Base-by-base conservation (phyloP, 2,888 invertebrate genomes). In the Amphiduros pacificus region DNA sequence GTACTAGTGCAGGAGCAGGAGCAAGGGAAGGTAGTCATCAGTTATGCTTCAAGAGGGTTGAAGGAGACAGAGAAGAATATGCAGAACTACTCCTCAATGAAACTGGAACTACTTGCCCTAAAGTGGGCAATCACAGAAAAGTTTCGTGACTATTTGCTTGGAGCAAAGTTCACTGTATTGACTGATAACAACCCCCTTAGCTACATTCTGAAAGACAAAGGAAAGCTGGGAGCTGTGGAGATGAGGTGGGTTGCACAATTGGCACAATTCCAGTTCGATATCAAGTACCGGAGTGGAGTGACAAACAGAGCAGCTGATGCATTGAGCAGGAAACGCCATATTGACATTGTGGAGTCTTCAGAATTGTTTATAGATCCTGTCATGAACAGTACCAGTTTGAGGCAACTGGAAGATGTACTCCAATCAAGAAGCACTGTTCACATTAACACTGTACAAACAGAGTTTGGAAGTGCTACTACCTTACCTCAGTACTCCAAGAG, bases 21-120 rank as follows among this genome's bases (percentile, higher is more conserved):
- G 5, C 26, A 36, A 14, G 17, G 22, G n/a, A 48, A 60, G 27
- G 14, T 20, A 17, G 59, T 62, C 11, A 52, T 63, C 2, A 41
- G 51, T 24, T 63, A 63, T 28, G 48, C 20, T 9, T 58, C 58
- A 27, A n/a, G 50, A 20, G 40, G 28, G 2, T 49, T 63, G n/a
- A 27, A 22, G 3, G 14, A 27, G 2, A 28, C 59, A 6, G 54
- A 62, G 32, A 40, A 54, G 17, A 44, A 44, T 17, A 44, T 44
- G 44, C 20, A 44, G n/a, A 52, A 62, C 31, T 59, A 60, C 49
- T 63, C 59, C n/a, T 40, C 53, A 31, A 62, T 56, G 50, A 17
- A 49, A 9, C 4, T 20, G 27, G 60, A 63, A 31, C 49, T 63
- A n/a, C 29, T 62, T 27, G 62, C 62, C 2, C 49, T 62, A 9